These are phyloP conservation scores for Parauchenoglanis ngamensis DNA, from an alignment of 2,797 vertebrate species.

Conservation along the genomic window DNA sequence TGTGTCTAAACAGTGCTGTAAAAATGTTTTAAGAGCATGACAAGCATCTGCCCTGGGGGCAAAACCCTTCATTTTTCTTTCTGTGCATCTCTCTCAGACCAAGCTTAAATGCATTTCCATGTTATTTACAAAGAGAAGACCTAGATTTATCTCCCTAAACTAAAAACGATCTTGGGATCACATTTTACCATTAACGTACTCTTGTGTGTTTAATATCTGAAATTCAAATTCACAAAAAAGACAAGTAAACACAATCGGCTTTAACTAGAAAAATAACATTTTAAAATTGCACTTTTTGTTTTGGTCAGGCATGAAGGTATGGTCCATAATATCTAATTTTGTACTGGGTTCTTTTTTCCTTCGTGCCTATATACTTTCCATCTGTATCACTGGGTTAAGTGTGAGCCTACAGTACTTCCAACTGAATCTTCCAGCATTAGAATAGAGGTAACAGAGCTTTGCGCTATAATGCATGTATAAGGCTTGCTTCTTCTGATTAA, in stretches of 20 bases:
- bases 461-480: neutral
- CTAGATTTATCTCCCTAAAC: slow-evolving; percentile 9
- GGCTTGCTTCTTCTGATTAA: neutral
- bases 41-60: slow-evolving; percentile 45
- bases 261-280: neutral
- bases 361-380: neutral
- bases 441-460: neutral
- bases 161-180: neutral
- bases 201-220: neutral
- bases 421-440: slow-evolving; percentile 11
- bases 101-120: slow-evolving; percentile 4
- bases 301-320: neutral
- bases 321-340: neutral
- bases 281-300: neutral
- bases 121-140: neutral
- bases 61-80: slow-evolving; percentile 5
- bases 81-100: neutral
- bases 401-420: neutral
- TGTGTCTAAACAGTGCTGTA: slow-evolving; percentile 58
- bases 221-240: neutral
- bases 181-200: neutral
- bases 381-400: neutral
- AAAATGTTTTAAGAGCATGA: slow-evolving; percentile 46
- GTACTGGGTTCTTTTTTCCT: neutral
- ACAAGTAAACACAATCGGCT: neutral